A percentile compares a stretch with the other conserved stretches of the same genome.
These are phyloP conservation scores for Phenganax marumi DNA, from an alignment of 92 coral and sea anemone genomes.

Conservation along the genomic window DNA sequence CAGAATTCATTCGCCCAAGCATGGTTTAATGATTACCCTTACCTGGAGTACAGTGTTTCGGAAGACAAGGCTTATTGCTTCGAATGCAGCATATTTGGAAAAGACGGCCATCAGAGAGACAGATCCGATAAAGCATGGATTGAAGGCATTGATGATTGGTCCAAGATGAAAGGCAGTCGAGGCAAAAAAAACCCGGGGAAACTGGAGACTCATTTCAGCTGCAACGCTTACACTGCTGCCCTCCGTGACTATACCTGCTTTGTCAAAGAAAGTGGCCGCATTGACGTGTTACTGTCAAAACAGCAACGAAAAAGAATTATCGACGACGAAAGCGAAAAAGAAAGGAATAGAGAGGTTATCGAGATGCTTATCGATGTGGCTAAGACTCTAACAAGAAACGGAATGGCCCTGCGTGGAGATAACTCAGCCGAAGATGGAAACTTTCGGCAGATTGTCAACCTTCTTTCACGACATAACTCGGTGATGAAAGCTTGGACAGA, in stretches of 20 bases:
- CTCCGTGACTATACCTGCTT: constrained; percentile 14
- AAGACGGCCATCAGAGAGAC: background rate
- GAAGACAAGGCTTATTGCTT: background rate
- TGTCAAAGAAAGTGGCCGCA: constrained; percentile 26
- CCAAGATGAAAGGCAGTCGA: constrained; percentile 41
- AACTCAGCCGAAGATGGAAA: constrained; percentile 35
- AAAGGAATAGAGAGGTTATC: constrained; percentile 27
- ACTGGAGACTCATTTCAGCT: constrained; percentile 24
- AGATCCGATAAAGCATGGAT: constrained; percentile 34
- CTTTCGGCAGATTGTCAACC: constrained; percentile 28
- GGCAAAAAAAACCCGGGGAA: constrained; percentile 27
- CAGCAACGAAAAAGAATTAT: constrained; percentile 34
- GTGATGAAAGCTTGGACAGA: constrained; percentile 34
- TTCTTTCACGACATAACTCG: constrained; percentile 27
- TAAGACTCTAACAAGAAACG: constrained; percentile 31
- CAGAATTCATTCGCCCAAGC: constrained; percentile 7
- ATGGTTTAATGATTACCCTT: constrained; percentile 24
- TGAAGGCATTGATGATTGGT: constrained; percentile 26
- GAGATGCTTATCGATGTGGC: constrained; percentile 34
- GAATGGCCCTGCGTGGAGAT: constrained; percentile 25
- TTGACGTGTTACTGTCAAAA: constrained; percentile 13
- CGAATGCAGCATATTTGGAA: background rate
- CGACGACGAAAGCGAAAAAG: constrained; percentile 35
- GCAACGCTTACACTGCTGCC: constrained; percentile 24
- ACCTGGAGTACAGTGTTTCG: constrained; percentile 19